phyloP scores from a whole-genome alignment of 1,140 invertebrate genomes.

The Pomacea maculata region DNA sequence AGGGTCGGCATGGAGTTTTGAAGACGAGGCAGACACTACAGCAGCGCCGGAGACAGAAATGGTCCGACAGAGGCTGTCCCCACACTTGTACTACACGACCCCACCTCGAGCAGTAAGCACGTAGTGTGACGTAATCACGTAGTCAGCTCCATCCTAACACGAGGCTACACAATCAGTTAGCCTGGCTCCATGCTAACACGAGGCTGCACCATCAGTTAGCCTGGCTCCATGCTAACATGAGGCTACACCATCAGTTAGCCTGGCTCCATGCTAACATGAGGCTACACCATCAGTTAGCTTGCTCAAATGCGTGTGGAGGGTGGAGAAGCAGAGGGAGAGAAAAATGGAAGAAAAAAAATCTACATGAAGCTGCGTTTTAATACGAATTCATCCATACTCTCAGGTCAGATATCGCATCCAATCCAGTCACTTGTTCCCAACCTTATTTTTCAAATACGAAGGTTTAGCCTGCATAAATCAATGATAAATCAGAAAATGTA shows the following conservation, averaged over 20 bases:
- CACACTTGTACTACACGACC: conserved; percentile 50
- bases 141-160: background rate
- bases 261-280: background rate
- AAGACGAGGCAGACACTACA: conserved; percentile 51
- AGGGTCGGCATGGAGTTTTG: conserved; percentile 55
- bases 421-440: no score
- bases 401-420: no score
- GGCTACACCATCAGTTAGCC: background rate
- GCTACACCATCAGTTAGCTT: background rate
- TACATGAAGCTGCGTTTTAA: no score
- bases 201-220: background rate
- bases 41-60: conserved; percentile 47
- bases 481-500: no score
- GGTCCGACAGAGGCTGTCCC: conserved; percentile 22
- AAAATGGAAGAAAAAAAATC: no score
- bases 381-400: no score
- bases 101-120: conserved; percentile 49
- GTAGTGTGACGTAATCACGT: no score
- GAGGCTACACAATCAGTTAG: background rate
- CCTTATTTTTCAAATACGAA: no score
- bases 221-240: background rate
- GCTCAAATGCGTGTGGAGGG: no score
- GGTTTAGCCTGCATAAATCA: no score
- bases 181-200: background rate
- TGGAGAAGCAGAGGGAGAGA: no score